Conservation (phyloP, 92 coral and sea anemone genomes). For the Zoanthus solanderi region DNA sequence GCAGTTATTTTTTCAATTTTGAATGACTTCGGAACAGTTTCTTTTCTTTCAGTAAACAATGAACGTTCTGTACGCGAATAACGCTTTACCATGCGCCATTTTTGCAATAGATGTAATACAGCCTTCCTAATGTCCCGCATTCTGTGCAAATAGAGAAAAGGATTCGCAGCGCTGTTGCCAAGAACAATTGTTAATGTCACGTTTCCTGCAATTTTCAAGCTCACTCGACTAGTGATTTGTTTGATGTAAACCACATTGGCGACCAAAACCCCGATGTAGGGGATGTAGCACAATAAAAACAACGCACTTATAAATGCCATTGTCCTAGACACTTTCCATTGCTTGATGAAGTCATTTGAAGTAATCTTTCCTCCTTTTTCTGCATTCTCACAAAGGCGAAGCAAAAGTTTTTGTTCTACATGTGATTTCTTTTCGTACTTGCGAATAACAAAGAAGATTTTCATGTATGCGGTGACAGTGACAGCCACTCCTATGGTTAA, state of each 20-base stretch:
- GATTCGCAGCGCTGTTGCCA: constrained; percentile 32
- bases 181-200: constrained; percentile 38
- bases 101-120: not conserved
- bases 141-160: constrained; percentile 40
- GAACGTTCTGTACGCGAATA: not conserved
- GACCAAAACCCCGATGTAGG: constrained; percentile 35
- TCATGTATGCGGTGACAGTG: constrained; percentile 11
- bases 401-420: constrained; percentile 32
- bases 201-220: constrained; percentile 41
- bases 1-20: not conserved
- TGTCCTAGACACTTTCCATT: constrained; percentile 21
- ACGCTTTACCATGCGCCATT: not conserved
- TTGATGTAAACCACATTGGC: constrained; percentile 29
- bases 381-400: constrained; percentile 10
- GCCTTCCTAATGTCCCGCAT: constrained; percentile 46
- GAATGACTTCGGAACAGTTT: not conserved
- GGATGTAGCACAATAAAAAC: constrained; percentile 31
- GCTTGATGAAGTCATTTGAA: constrained; percentile 25
- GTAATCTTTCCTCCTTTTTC: not conserved
- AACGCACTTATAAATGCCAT: constrained; percentile 29
- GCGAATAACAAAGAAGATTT: constrained; percentile 26
- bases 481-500: constrained; percentile 13
- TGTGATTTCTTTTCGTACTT: constrained; percentile 15
- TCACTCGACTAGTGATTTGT: constrained; percentile 29
- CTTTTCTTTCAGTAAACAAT: constrained; percentile 18